Base-by-base conservation (phyloP, 2,888 invertebrate species). In the Lamellibrachia columna region DNA sequence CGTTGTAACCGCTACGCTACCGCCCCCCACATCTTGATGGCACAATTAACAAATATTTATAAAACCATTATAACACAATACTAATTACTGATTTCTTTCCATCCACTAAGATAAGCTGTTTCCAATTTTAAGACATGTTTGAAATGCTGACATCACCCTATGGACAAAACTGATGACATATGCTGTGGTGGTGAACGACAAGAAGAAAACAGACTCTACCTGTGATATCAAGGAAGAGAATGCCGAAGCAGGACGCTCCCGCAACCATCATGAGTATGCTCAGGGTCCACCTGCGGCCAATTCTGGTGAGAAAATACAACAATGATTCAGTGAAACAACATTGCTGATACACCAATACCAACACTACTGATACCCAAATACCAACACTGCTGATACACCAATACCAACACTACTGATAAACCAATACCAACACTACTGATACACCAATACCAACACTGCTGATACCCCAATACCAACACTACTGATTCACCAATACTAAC, bases 211-310 rank as follows among this genome's bases (percentile, higher is more conserved):
- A 15, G 2, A 75, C 22, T 75, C 22, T 94, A 96, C 96, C 95
- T 93, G 94, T 90, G 3, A 95, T 90, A 93, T 95, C 94, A 90
- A 96, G 93, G 75, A 95, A 93, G 55, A 96, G 94, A n/a, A 96
- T 95, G 90, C 95, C 94, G 92, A 95, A 94, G 92, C 95, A 95
- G 40, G 95, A 95, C 8, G 95, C 52, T 3, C 96, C 96, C 9
- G 96, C 95, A 2, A 95, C 90, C 28, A 94, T 91, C 95, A 96
- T 95, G 9, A 96, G 93, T 15, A 93, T 40, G 53, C 94, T 94
- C 9, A 95, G 94, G 0, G 96, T 96, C 92, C 94, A 94, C n/a
- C 95, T 94, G 11, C 96, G 93, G 1, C 96, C 96, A 60, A 95
- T 93, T 90, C 94, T 94, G 93, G 52, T 4, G 6, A 28, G 52